phyloP scores from a whole-genome alignment of 2,113 vertebrate genomes.

The Pyxicephalus adspersus region DNA sequence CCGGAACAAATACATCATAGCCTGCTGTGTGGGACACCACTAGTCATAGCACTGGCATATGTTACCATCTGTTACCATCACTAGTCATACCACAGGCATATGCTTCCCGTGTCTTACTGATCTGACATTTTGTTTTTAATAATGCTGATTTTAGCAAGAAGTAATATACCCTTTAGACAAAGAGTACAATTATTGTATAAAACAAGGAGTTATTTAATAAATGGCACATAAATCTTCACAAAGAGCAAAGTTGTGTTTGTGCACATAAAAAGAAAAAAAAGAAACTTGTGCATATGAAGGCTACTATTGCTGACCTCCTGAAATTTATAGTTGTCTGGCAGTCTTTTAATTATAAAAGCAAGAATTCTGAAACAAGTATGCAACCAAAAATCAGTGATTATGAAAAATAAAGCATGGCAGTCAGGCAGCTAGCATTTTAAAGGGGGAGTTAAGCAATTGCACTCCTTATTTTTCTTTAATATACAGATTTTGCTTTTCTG shows the following conservation, averaged over 20 bases:
- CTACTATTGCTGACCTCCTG: too few relatives aligned
- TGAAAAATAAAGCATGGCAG: too few relatives aligned
- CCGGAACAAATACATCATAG: constrained; percentile 36
- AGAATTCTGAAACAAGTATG: too few relatives aligned
- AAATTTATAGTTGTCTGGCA: too few relatives aligned
- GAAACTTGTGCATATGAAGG: too few relatives aligned
- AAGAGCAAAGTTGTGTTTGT: not conserved
- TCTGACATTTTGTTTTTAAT: constrained; percentile 42
- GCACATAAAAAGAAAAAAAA: too few relatives aligned
- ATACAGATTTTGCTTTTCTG: too few relatives aligned
- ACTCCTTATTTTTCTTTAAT: too few relatives aligned
- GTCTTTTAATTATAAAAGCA: too few relatives aligned
- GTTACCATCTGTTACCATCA: constrained; percentile 49
- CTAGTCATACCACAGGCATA: constrained; percentile 54
- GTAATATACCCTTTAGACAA: constrained; percentile 12
- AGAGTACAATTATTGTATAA: not conserved
- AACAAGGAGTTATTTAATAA: not conserved
- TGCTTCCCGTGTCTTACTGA: constrained; percentile 37
- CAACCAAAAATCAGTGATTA: too few relatives aligned
- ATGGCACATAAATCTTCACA: not conserved
- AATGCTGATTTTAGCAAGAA: constrained; percentile 33
- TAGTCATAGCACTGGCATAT: constrained; percentile 53
- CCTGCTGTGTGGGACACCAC: constrained; percentile 52
- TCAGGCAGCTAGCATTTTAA: too few relatives aligned
- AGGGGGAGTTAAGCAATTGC: too few relatives aligned